Base-by-base conservation (phyloP, 1,140 invertebrate genomes). In the Lasioglossum albipes region DNA sequence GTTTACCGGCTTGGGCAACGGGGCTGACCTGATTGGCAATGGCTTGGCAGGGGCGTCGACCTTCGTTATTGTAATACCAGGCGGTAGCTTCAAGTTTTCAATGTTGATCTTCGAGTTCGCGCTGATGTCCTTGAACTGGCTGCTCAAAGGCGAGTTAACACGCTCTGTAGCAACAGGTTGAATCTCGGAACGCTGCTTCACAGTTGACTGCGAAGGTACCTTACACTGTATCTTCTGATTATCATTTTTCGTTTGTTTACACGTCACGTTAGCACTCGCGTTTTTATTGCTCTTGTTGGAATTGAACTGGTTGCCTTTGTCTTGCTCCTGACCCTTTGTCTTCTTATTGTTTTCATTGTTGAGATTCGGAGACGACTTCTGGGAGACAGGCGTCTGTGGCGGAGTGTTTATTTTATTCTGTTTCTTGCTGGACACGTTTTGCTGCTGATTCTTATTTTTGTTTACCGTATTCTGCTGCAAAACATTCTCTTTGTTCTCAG, bases 1-100 rank as follows among this genome's bases (percentile, higher is more conserved):
- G 75, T 84, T 89, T 41, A 89, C 84, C 13, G 89, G 89, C 45
- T 93, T 91, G 2, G 89, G 88, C 71, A 91, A 76, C 1, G 90
- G 87, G 5, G 90, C 86, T 4, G 93, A 90, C 87, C 93, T 94
- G 52, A 92, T 92, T 20, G 93, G 94, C 62, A 93, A 86, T 65
- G 92, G 91, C 49, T 93, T 92, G 1, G 91, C 84, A 4, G 94
- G 94, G 20, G 94, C 94, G 87, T 97, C 96, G 0, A 97, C 96
- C 86, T 97, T 95, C 0, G 97, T 97, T 61, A 97, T 95, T 4
- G 97, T 97, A 41, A 97, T 97, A 9, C 96, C 97, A 10, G 96
- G 96, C 2, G 97, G 97, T 78, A 97, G 91, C 64, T 95, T 95
- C 2, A 97, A 90, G 89, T 96, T 96, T 52, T 96, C 96, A 80